Evolutionary conservation across 2,888 invertebrate genomes (phyloP).

Genomic region (Noctua janthe): DNA sequence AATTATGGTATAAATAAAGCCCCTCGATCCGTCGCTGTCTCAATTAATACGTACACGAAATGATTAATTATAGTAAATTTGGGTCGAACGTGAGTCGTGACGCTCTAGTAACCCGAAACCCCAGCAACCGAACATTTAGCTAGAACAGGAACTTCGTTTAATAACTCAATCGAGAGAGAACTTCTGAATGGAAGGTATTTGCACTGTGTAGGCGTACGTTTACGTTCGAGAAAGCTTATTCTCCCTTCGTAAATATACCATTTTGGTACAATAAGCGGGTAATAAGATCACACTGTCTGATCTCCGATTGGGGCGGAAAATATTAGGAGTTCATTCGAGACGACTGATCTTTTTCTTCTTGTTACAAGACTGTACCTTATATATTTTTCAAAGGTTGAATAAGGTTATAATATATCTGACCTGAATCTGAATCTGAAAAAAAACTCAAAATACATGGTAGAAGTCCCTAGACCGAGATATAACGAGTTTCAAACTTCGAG

Average conservation of each 20-base stretch:
- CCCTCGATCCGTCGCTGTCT: conserved; percentile 73
- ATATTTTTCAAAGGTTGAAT: not conserved
- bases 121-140: conserved; percentile 68
- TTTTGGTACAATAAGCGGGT: conserved; percentile 20
- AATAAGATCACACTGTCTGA: conserved; percentile 30
- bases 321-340: not conserved
- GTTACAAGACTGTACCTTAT: not conserved
- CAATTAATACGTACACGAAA: conserved; percentile 75
- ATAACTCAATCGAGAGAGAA: conserved; percentile 64
- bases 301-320: conserved; percentile 19
- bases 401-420: too few species aligned
- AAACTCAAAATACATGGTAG: not conserved
- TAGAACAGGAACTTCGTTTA: conserved; percentile 68
- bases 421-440: not conserved
- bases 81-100: conserved; percentile 75
- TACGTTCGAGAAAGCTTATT: conserved; percentile 36
- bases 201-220: conserved; percentile 35
- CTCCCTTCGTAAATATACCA: conserved; percentile 21
- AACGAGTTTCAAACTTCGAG: conserved; percentile 6
- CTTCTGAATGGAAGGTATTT: conserved; percentile 54
- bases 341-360: not conserved
- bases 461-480: not conserved
- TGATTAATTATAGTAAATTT: conserved; percentile 85
- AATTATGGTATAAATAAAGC: conserved; percentile 40
- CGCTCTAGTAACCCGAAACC: conserved; percentile 73